Percentiles rank a stretch among this genome's conserved stretches.
Evolutionary conservation across 2,888 invertebrate genomes (phyloP).

Genomic region (Alitta virens): DNA sequence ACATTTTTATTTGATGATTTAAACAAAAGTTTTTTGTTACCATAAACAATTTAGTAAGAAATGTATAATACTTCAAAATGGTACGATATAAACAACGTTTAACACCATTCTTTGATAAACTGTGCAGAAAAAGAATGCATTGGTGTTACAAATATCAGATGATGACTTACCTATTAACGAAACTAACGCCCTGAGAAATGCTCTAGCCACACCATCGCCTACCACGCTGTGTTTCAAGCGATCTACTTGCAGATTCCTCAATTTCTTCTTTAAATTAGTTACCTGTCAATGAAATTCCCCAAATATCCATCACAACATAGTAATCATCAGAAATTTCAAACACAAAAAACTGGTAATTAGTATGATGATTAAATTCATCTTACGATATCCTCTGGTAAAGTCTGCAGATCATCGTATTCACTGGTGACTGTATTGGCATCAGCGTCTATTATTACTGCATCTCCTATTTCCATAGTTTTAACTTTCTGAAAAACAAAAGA

Average conservation of each 20-base stretch:
- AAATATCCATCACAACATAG: no score
- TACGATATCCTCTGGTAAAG: constrained; percentile 87
- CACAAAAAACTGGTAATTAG: no score
- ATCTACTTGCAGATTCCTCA: constrained; percentile 68
- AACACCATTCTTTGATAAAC: no score
- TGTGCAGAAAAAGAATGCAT: no score
- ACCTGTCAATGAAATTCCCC: not conserved
- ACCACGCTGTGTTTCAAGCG: constrained; percentile 52
- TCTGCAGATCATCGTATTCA: constrained; percentile 86
- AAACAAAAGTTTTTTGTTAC: no score
- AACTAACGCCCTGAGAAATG: constrained; percentile 87
- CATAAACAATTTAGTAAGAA: no score
- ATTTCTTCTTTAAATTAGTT: constrained; percentile 66
- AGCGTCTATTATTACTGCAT: constrained; percentile 90
- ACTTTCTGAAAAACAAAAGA: constrained; percentile 62
- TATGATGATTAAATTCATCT: no score
- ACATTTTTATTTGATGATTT: no score
- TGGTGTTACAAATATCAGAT: no score
- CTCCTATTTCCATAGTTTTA: constrained; percentile 80
- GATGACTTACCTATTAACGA: constrained; percentile 81
- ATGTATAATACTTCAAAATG: no score
- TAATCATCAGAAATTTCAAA: no score
- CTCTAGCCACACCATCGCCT: constrained; percentile 89
- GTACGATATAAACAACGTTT: no score
- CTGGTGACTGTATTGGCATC: constrained; percentile 83